These are phyloP conservation scores for Saturnia japonica DNA, from an alignment of 2,888 invertebrate species.

Conservation along the genomic window DNA sequence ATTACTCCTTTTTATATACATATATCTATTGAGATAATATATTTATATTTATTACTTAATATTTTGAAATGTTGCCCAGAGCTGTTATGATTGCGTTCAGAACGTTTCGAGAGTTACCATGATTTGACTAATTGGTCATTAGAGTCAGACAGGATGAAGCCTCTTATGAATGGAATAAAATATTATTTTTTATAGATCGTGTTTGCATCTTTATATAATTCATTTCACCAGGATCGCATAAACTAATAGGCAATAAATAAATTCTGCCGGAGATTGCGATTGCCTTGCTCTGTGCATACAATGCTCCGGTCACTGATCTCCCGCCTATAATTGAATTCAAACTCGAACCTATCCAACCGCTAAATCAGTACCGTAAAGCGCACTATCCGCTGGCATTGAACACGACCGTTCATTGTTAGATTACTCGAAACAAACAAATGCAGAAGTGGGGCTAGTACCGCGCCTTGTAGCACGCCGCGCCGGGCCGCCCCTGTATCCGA, in stretches of 20 bases:
- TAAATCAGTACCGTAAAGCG: slow-evolving; percentile 55
- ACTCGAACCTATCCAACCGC: slow-evolving; percentile 56
- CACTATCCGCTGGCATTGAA: slow-evolving; percentile 40
- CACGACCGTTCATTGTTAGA: slow-evolving; percentile 39
- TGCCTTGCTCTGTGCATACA: slow-evolving; percentile 37
- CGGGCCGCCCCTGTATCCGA: slow-evolving; percentile 10
- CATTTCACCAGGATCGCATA: slow-evolving; percentile 22
- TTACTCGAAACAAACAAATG: slow-evolving; percentile 26
- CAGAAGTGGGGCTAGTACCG: slow-evolving; percentile 16
- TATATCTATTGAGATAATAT: too few species aligned
- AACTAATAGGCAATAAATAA: slow-evolving; percentile 24
- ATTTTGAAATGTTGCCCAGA: too few species aligned
- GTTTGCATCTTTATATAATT: slow-evolving; percentile 17
- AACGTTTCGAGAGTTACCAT: too few species aligned
- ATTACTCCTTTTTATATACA: too few species aligned
- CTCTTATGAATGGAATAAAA: background rate
- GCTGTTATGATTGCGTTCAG: too few species aligned
- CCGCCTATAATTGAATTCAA: slow-evolving; percentile 52
- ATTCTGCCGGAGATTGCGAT: slow-evolving; percentile 22
- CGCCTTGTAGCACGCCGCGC: slow-evolving; percentile 3
- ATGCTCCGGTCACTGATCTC: slow-evolving; percentile 37
- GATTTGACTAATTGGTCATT: background rate
- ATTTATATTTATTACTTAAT: too few species aligned
- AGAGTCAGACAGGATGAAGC: background rate
- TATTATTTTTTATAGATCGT: background rate